Evolutionary conservation across 1,140 invertebrate species (phyloP), one percentile per base, ranked within the genome.

Genomic region (Probaryconus sp.): DNA sequence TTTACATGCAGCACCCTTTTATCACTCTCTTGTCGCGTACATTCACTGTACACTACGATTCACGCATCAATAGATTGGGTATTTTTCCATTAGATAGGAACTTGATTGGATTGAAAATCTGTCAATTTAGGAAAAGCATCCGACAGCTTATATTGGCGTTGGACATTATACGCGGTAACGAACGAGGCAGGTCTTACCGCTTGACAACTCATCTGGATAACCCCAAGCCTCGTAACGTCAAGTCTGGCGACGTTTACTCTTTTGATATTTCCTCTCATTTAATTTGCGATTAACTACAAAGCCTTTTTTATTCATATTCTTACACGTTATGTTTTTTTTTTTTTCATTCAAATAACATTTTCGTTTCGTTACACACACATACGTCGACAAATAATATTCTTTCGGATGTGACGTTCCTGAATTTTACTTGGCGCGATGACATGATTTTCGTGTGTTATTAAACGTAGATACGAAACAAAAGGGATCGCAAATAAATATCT

Each of bases 81-180:
- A 87, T 86, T 86, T 87, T 86, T 86, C 86, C 86, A 86, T 88
- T 87, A 85, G 83, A 87, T 86, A 83, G 83, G 75, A 82, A 82
- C 82, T 87, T 82, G 85, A 87, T 87, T 85, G 83, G 86, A 88
- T 87, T 85, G 86, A 88, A 86, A 87, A 87, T 87, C 86, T 87
- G 86, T 88, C 86, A 87, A 85, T 88, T 88, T 83, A 82, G 80
- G 79, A 87, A 87, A 85, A 85, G 81, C 83, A 84, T 83, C 83
- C 78, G 82, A 83, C 82, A 81, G 82, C 78, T 84, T 84, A 84
- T 85, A 86, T 86, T 79, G 85, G 85, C 82, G 79, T 81, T 80
- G 78, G 78, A 83, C 84, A 85, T 86, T 84, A 86, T 83, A 87
- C 79, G 78, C 79, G 72, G 79, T 76, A 71, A 60, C 50, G 70